Evolutionary conservation across 2,888 invertebrate species (phyloP), one percentile per base, ranked within the genome.

Genomic region (Callimorpha dominula): DNA sequence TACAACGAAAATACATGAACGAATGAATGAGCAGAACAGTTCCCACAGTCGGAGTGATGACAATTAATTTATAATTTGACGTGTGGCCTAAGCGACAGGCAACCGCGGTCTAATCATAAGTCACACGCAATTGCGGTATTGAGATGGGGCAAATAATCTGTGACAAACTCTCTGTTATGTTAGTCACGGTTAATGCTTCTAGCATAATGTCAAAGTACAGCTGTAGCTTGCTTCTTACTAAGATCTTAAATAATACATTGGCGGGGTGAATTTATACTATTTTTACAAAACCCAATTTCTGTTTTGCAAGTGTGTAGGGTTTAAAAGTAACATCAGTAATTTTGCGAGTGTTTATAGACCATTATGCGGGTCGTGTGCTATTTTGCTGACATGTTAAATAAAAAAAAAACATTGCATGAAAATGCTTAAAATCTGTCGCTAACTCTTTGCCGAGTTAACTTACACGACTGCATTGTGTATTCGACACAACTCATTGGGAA

Each of bases 11-110:
- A 75, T 76, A 67, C 15, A 60, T 63, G 49, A 75, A 68, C 43
- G 52, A 73, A 75, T 82, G 73, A 76, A 76, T 73, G 76, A 74
- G 65, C 76, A 49, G 75, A 80, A 83, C 74, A 69, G 78, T 86
- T 89, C 89, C 85, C 87, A 89, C 79, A 79, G 80, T 78, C 77
- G 70, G 15, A 83, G 62, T 81, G 82, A 87, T 82, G 71, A 73
- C 84, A 84, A 87, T 88, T 88, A 85, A 87, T 85, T 86, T 71
- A 78, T 85, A 81, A 86, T 31, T 85, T 78, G 78, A 70, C 52
- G 77, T 76, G 78, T 82, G 85, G 85, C 74, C 62, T 79, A 83
- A 84, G 80, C 68, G 54, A 75, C 72, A 65, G 76, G 78, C 80
- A 80, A 43, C 40, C 63, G 57, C 65, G 20, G 62, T 60, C 52